phyloP scores from a whole-genome alignment of 2,888 invertebrate genomes.

The Ochropleura leucogaster region DNA sequence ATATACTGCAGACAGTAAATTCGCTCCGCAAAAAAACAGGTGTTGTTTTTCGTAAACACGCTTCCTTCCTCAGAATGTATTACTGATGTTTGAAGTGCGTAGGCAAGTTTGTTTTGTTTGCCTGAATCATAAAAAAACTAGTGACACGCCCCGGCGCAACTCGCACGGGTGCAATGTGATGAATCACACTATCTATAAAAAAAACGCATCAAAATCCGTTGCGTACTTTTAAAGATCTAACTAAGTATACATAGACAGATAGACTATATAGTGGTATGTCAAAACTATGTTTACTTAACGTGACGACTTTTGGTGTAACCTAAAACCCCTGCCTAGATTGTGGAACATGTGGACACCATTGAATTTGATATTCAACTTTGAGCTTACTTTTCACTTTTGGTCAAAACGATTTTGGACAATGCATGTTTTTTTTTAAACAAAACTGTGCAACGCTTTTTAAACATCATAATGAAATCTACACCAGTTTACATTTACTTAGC shows the following conservation, averaged over 20 bases:
- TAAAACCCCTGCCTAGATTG: constrained; percentile 9
- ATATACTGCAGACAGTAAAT: constrained; percentile 33
- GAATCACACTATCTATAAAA: too few species aligned
- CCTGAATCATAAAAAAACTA: neutral
- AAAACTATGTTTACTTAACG: constrained; percentile 1
- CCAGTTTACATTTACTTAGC: neutral
- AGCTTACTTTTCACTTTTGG: constrained; percentile 15
- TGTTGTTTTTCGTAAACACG: constrained; percentile 46
- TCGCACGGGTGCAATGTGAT: too few species aligned
- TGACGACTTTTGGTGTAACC: constrained; percentile 34
- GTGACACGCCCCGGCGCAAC: too few species aligned
- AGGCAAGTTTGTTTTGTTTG: neutral
- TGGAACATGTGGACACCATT: constrained; percentile 14
- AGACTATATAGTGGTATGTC: neutral
- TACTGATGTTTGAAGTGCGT: constrained; percentile 1
- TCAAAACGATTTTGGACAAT: neutral
- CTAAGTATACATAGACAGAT: too few species aligned
- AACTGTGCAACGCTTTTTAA: constrained; percentile 20
- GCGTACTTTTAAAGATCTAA: too few species aligned
- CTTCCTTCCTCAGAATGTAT: constrained; percentile 33
- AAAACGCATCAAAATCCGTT: too few species aligned
- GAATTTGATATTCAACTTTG: constrained; percentile 45
- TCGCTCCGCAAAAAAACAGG: constrained; percentile 39
- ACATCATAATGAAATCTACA: constrained; percentile 35
- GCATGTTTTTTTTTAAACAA: constrained; percentile 21